These are phyloP conservation scores for Strigops habroptila DNA, from an alignment of 2,113 vertebrate genomes.

Conservation along the genomic window DNA sequence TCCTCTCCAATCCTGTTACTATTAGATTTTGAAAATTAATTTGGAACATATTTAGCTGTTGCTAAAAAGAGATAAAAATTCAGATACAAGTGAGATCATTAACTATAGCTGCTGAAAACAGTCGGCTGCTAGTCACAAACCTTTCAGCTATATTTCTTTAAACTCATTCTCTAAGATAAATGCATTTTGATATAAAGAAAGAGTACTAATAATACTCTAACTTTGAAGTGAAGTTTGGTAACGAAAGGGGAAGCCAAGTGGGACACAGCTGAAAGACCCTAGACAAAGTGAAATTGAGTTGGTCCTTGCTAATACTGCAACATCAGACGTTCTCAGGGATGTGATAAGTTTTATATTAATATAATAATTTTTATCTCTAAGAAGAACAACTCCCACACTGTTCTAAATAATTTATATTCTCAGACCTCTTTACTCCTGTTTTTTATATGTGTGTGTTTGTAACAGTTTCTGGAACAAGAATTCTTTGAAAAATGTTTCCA, in stretches of 20 bases:
- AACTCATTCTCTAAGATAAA: neutral
- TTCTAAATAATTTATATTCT: neutral
- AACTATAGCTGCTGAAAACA: neutral
- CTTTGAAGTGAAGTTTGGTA: neutral
- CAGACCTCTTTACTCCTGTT: neutral
- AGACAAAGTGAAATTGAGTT: neutral
- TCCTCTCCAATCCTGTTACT: rapidly evolving
- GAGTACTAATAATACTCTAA: neutral
- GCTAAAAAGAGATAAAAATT: neutral
- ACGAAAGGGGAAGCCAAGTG: neutral
- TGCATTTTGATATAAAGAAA: neutral
- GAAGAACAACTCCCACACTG: neutral
- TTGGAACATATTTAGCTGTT: neutral
- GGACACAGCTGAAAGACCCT: neutral
- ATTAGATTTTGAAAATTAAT: neutral
- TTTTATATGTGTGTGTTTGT: neutral
- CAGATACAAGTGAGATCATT: neutral
- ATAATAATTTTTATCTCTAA: neutral
- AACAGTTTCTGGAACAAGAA: neutral
- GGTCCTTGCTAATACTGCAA: neutral
- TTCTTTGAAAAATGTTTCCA: neutral
- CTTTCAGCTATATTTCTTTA: neutral
- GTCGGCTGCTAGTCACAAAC: neutral
- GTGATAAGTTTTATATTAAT: neutral
- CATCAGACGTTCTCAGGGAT: neutral